Evolutionary conservation across 2,888 invertebrate species (phyloP), one percentile per base, ranked within the genome.

Genomic region (Mallateleia sp.): DNA sequence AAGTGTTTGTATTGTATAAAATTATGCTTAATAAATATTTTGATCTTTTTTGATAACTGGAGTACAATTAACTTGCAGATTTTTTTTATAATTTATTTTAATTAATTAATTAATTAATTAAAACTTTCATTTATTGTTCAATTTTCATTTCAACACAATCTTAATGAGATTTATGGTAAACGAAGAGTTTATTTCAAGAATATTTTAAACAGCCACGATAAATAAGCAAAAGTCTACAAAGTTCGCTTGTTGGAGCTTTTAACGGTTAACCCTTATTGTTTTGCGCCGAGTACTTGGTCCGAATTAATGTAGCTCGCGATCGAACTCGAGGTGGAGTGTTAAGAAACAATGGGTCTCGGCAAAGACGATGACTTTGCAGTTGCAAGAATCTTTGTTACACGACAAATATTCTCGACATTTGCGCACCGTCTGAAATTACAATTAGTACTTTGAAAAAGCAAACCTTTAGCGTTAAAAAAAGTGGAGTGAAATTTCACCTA

Each of bases 201-300:
- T 72, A 67, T 78, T 77, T 67, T 81, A 74, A 50, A 74, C 62
- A 81, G 81, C 28, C 78, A 58, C 67, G 81, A 81, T 80, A 84
- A 87, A 87, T 84, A 84, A 87, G 84, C 77, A 54, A 56, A 79
- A 78, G 72, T 60, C 64, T 56, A 83, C 66, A 87, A 79, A 87
- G 87, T 80, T 84, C 77, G 81, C 84, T 77, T 75, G 80, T 82
- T 81, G 72, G 58, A 71, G 83, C 83, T 84, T 67, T 78, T 72
- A 84, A 87, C 77, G 71, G 84, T 84, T 87, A 84, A 80, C 77
- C 80, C 84, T 42, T 25, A 84, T 87, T 87, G 87, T 84, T 87
- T 67, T 34, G 72, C 52, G 58, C 77, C 22, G 71, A 82, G 80
- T 69, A 80, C 83, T 83, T 83, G 83, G 87, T 87, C 75, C 77